Evolutionary conservation across 2,113 vertebrate species (phyloP), one percentile per base, ranked within the genome.

Genomic region (Plectropomus leopardus): DNA sequence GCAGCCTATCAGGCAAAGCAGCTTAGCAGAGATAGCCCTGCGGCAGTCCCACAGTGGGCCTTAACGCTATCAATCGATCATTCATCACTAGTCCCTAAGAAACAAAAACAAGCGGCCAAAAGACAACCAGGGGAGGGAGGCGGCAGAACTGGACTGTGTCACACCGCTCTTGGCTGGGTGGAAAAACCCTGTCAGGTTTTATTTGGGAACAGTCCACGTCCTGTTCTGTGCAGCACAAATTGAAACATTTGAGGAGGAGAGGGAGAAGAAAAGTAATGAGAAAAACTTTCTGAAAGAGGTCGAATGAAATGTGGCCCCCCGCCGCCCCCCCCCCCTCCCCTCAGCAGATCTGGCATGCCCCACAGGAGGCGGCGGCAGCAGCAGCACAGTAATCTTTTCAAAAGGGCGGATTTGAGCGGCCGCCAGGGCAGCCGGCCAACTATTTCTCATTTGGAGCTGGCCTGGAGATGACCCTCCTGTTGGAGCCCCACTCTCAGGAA

Each of bases 361-460:
- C 86, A 91, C 90, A 86, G 92, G 94, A 92, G 93, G 93, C 86
- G 90, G 92, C 88, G 73, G 94, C 91, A 72, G 85, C 92, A 84
- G 92, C 92, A 93, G 91, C 93, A 94, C 92, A 95, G 94, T 94
- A 94, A 94, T 94, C 93, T 93, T 93, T 93, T 94, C 89, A 93
- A 94, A 94, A 94, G 93, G 92, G 93, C 79, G 93, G 92, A 94
- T 94, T 93, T 95, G 94, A 93, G 91, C 68, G 77, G 85, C 91
- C 82, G 93, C 94, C 93, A 94, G 90, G 91, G 89, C 93, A 92
- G 80, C 66, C 47, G 74, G 93, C 94, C 94, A 94, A 93, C 89
- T 92, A 93, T 94, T 94, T 94, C 93, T 94, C 94, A 94, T 94
- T 94, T 94, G 93, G 92, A 92, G 89, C 90, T 95, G 94, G 93